These are phyloP conservation scores for Archaeoteleia sp. DNA, from an alignment of 2,888 invertebrate genomes.

Conservation along the genomic window DNA sequence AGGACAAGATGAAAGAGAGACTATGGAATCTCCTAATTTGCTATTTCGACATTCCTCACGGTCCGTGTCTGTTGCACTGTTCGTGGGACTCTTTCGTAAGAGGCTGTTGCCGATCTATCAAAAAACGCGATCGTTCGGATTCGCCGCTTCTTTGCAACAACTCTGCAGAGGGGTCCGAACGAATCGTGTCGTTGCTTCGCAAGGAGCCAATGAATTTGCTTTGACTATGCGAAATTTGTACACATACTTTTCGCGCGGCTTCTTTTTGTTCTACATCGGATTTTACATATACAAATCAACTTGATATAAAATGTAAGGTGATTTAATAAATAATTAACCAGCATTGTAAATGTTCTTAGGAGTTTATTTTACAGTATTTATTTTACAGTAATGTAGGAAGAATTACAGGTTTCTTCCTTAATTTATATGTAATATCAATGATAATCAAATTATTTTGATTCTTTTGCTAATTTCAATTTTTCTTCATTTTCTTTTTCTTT, in stretches of 20 bases:
- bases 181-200: conserved; percentile 36
- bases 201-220: conserved; percentile 38
- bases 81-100: conserved; percentile 66
- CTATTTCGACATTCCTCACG: conserved; percentile 71
- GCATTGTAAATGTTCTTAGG: too few relatives aligned
- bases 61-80: conserved; percentile 65
- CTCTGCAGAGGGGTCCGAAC: conserved; percentile 24
- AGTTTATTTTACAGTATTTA: too few relatives aligned
- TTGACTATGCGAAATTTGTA: conserved; percentile 42
- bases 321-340: too few relatives aligned
- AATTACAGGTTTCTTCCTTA: too few relatives aligned
- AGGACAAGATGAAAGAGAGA: conserved; percentile 54
- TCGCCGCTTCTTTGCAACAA: conserved; percentile 55
- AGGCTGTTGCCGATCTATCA: conserved; percentile 68
- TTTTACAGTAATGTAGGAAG: too few relatives aligned
- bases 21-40: conserved; percentile 72
- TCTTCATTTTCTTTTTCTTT: background rate
- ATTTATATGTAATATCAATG: background rate
- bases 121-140: conserved; percentile 68
- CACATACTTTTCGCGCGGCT: conserved; percentile 18
- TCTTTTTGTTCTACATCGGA: too few relatives aligned
- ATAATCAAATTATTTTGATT: too few relatives aligned
- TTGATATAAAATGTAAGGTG: background rate
- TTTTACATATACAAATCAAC: too few relatives aligned
- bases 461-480: too few relatives aligned